Base-by-base conservation (phyloP, 2,888 invertebrate species). In the Eubasilissa splendida region DNA sequence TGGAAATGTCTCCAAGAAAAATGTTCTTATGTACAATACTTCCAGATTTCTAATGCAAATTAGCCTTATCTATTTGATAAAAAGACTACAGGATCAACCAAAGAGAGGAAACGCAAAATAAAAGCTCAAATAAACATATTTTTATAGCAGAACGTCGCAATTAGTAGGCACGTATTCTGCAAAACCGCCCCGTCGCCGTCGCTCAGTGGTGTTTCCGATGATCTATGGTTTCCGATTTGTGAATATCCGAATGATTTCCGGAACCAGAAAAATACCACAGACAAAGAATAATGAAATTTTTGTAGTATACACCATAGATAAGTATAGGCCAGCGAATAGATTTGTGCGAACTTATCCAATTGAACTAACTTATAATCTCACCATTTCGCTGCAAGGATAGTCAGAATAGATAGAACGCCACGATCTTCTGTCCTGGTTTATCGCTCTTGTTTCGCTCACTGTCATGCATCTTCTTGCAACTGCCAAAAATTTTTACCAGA, bases 251-350 rank as follows among this genome's bases (percentile, higher is more conserved):
- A 14, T 14, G 14, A 14, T 68, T 52, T 50, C 2, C 68, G 68
- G 68, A 68, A 68, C 68, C 68, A 68, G 68, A 68, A 68, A 63
- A 12, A 14, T 42, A 3, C 68, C 68, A 68, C 50, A 68, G 52
- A 71, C 12, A 10, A 42, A 42, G 42, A 7, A 42, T 5, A 42
- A 42, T 22, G 0, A 63, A 31, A 63, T 63, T 33, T 63, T 33
- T 33, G 10, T 33, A 10, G 33, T 33, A 31, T n/a, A n/a, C n/a
- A n/a, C 60, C 60, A 60, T 9, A 60, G 60, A 60, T 14, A 60
- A 22, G 31, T 42, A 42, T 4, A 42, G 3, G 2, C 7, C 4
- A 42, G 7, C 42, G 4, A 42, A 42, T 42, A 42, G 42, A 42
- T 42, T 42, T 42, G 7, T 42, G 42, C 42, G 42, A 42, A 42